Evolutionary conservation across 2,888 invertebrate genomes (phyloP).

Genomic region (Pachymerium ferrugineum): DNA sequence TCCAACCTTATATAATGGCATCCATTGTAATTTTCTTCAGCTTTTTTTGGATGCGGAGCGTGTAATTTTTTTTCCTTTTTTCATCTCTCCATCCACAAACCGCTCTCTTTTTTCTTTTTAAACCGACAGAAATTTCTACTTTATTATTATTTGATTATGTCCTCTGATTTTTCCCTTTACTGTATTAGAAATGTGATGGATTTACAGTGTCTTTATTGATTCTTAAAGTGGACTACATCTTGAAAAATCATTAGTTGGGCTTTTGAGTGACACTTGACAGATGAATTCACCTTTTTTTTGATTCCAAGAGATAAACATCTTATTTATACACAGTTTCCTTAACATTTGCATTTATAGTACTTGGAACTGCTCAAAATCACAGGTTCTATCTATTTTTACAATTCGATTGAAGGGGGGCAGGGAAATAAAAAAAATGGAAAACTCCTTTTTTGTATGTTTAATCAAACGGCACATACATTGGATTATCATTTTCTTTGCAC

Average conservation of each 20-base stretch:
- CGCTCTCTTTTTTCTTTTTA: background rate
- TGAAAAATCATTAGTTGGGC: slow-evolving; percentile 24
- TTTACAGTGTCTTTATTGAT: background rate
- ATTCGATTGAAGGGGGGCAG: too few relatives aligned
- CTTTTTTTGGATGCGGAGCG: slow-evolving; percentile 2
- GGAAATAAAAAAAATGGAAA: too few relatives aligned
- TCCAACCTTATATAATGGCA: slow-evolving; percentile 5
- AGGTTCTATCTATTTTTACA: too few relatives aligned
- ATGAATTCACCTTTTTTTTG: background rate
- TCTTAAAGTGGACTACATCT: slow-evolving; percentile 19
- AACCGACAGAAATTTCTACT: background rate
- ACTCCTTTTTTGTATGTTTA: background rate
- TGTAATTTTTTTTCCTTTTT: slow-evolving; percentile 18
- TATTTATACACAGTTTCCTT: slow-evolving; percentile 27
- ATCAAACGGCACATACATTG: background rate
- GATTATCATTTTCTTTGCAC: background rate
- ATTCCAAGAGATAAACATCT: slow-evolving; percentile 11
- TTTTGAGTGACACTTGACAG: slow-evolving; percentile 25
- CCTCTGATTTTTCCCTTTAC: background rate
- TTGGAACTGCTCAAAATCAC: background rate
- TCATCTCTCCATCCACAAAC: background rate
- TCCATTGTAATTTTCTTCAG: slow-evolving; percentile 2
- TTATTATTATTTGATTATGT: slow-evolving; percentile 9
- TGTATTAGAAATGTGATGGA: slow-evolving; percentile 1
- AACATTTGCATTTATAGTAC: slow-evolving; percentile 27